Evolutionary conservation across 1,140 invertebrate genomes (phyloP), one percentile per base, ranked within the genome.

Genomic region (Episyrphus balteatus): DNA sequence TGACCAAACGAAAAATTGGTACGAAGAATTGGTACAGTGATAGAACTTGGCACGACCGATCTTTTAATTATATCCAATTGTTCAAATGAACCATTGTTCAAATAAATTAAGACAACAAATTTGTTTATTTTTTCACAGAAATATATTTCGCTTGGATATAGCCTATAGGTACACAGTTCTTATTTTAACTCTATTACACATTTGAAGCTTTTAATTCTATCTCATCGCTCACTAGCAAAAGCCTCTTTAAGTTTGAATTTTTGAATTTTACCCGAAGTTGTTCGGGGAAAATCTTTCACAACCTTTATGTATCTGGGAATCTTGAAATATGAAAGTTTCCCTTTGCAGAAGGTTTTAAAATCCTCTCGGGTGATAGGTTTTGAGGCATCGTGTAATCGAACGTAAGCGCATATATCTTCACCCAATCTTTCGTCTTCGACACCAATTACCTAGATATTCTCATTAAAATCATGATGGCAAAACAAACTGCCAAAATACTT

Each of bases 391-490:
- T 72, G 70, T 1, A 83, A 43, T 47, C 77, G 68, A 33, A 92
- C 71, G 63, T 79, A 86, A 1, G 80, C 83, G 61, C 82, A 86
- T 13, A 91, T 66, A 53, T 87, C 84, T 69, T 93, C 89, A 1
- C 88, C 89, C 51, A 87, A 69, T 40, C 88, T 70, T 26, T 82
- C 69, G 57, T 91, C 86, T n/a, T 83, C 75, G 1, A 89, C 80
- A 5, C 87, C 87, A 58, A 87, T 76, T 2, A 85, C 63, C 63
- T 66, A 26, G n/a, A n/a, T 13, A 37, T 1, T 0, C 34, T 7
- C 11, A 15, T 42, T 46, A n/a, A n/a, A 42, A 9, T 47, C n/a
- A 7, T 41, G n/a, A 19, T 37, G n/a, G n/a, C n/a, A 5, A 6
- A 37, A 37, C n/a, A 37, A 37, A n/a, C 3, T 13, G 10, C n/a